A percentile compares a stretch with the other conserved stretches of the same genome.
Conservation (phyloP, 2,113 vertebrate genomes). For the Zosterops borbonicus region DNA sequence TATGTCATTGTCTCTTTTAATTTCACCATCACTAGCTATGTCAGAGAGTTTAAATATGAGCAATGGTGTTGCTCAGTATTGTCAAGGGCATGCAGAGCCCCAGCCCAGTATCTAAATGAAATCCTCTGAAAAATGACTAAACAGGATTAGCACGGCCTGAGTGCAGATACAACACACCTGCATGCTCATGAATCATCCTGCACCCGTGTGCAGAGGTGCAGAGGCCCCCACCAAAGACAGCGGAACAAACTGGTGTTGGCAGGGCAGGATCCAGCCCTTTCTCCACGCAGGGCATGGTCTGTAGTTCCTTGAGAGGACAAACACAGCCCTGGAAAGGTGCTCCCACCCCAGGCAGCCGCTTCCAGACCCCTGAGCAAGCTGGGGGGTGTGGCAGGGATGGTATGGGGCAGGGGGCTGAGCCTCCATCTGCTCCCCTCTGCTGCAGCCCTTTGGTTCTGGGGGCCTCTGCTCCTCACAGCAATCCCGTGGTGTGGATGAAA, state of each 20-base stretch:
- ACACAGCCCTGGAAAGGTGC: background rate
- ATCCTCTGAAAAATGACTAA: constrained; percentile 54
- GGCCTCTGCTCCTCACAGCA: background rate
- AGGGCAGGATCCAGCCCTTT: background rate
- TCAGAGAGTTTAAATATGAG: constrained; percentile 58
- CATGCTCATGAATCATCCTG: constrained; percentile 6
- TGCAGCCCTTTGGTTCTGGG: background rate
- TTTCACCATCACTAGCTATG: constrained; percentile 38
- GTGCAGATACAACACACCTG: background rate
- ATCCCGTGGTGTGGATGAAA: rapidly evolving
- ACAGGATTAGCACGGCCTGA: constrained; percentile 7
- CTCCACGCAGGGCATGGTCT: rapidly evolving
- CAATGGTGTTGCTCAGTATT: constrained; percentile 14
- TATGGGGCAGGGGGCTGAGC: rapidly evolving
- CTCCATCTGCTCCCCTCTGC: rapidly evolving
- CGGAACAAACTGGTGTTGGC: background rate
- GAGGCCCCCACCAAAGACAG: background rate
- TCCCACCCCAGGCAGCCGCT: background rate
- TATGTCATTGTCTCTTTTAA: constrained; percentile 59
- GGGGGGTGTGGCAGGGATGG: background rate
- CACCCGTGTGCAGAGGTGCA: background rate
- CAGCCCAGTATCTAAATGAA: constrained; percentile 41
- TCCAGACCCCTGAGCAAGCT: background rate
- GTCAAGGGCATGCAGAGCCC: constrained; percentile 14
- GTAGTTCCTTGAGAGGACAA: rapidly evolving